phyloP scores from a whole-genome alignment of 2,888 invertebrate genomes.

The Anoplius nigerrimus region DNA sequence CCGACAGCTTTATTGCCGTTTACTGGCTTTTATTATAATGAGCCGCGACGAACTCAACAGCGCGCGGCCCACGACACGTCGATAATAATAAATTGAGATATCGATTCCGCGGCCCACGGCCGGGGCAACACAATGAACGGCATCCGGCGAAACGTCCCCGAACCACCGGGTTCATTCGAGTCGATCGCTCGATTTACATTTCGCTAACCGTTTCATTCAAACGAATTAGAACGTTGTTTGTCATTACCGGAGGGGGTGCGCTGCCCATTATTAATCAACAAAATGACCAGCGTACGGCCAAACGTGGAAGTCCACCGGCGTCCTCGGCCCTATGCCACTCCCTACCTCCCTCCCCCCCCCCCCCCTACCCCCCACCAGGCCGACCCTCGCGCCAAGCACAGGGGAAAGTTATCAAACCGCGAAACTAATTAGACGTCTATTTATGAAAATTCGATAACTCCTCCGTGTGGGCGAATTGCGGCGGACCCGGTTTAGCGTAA shows the following conservation, averaged over 20 bases:
- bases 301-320: not conserved
- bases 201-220: conserved; percentile 31
- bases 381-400: not conserved
- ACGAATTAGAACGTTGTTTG: conserved; percentile 33
- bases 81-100: conserved; percentile 48
- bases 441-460: not conserved
- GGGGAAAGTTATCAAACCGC: too few species aligned
- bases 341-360: too few species aligned
- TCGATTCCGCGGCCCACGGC: conserved; percentile 33
- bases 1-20: conserved; percentile 38
- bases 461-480: too few species aligned
- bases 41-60: conserved; percentile 26
- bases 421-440: conserved; percentile 2
- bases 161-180: not conserved
- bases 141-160: not conserved
- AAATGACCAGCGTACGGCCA: not conserved
- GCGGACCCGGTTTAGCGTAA: too few species aligned
- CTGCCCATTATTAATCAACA: conserved; percentile 21
- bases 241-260: conserved; percentile 6
- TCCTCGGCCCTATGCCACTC: too few species aligned
- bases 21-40: conserved; percentile 40
- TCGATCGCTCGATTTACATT: conserved; percentile 25
- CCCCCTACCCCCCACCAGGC: not conserved
- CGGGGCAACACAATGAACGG: conserved; percentile 16
- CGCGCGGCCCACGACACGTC: not conserved